Conservation (phyloP, 2,113 vertebrate species). For the Sceloporus tristichus region DNA sequence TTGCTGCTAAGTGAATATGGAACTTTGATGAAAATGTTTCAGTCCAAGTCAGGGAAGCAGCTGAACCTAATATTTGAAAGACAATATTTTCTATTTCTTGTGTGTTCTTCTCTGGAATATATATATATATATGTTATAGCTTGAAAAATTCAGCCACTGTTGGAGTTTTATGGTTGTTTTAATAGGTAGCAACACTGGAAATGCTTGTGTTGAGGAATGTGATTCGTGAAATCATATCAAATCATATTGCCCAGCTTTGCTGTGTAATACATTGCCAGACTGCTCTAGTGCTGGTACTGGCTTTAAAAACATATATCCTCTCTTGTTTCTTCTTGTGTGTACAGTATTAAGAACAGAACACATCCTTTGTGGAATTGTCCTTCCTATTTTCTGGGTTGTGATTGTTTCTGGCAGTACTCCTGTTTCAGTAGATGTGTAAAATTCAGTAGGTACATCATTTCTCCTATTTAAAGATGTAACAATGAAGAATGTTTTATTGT, state of each 20-base stretch:
- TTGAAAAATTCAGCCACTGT: not conserved
- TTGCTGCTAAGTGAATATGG: not conserved
- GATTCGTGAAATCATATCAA: constrained; percentile 1
- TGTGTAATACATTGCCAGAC: not conserved
- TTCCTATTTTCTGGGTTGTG: not conserved
- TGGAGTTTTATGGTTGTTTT: not conserved
- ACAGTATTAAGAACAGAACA: not conserved
- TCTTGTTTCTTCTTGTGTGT: too few species aligned
- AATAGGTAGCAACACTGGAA: not conserved
- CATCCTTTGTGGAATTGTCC: not conserved
- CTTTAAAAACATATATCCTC: not conserved
- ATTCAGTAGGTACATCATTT: not conserved
- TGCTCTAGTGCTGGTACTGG: not conserved
- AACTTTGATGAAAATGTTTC: not conserved
- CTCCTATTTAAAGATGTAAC: not conserved
- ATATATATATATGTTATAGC: not conserved
- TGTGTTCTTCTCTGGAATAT: constrained; percentile 9
- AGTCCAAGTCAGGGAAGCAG: not conserved
- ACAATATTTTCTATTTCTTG: not conserved
- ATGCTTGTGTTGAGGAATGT: not conserved
- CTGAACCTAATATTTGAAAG: not conserved
- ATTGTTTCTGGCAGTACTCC: not conserved
- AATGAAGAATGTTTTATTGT: not conserved
- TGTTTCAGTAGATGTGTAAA: constrained; percentile 2
- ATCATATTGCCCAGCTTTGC: not conserved